A percentile compares a stretch with the other conserved stretches of the same genome.
Evolutionary conservation across 2,113 vertebrate species (phyloP).

Genomic region (Xenus cinereus): DNA sequence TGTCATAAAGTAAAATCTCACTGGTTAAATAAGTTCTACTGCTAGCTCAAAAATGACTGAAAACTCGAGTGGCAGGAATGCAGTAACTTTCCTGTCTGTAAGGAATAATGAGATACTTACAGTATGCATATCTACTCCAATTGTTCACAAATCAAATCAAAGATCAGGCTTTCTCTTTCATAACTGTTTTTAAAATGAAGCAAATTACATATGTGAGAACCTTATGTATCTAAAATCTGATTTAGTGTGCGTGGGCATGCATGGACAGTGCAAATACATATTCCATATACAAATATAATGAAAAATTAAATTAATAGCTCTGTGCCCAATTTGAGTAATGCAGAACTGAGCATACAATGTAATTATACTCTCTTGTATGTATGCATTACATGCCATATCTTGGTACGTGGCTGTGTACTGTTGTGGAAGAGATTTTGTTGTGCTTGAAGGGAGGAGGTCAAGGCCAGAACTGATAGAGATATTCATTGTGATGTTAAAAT

Average conservation of each 20-base stretch:
- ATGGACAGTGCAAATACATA: not conserved
- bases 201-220: slow-evolving; percentile 9
- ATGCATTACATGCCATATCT: not conserved
- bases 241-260: not conserved
- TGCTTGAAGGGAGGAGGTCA: not conserved
- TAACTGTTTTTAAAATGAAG: slow-evolving; percentile 19
- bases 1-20: not conserved
- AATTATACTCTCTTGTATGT: not conserved
- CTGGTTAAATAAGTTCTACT: not conserved
- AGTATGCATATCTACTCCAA: not conserved
- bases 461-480: not conserved
- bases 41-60: not conserved
- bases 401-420: not conserved
- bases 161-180: slow-evolving; percentile 11
- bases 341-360: not conserved
- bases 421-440: not conserved
- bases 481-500: not conserved
- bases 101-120: not conserved
- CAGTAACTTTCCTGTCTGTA: not conserved
- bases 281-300: slow-evolving; percentile 15
- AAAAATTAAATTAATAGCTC: slow-evolving; percentile 14
- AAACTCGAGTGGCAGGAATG: not conserved
- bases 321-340: not conserved
- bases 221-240: slow-evolving; percentile 13
- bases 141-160: slow-evolving; percentile 11